Evolutionary conservation across 2,797 vertebrate species (phyloP).

Genomic region (Kryptopterus vitreolus): DNA sequence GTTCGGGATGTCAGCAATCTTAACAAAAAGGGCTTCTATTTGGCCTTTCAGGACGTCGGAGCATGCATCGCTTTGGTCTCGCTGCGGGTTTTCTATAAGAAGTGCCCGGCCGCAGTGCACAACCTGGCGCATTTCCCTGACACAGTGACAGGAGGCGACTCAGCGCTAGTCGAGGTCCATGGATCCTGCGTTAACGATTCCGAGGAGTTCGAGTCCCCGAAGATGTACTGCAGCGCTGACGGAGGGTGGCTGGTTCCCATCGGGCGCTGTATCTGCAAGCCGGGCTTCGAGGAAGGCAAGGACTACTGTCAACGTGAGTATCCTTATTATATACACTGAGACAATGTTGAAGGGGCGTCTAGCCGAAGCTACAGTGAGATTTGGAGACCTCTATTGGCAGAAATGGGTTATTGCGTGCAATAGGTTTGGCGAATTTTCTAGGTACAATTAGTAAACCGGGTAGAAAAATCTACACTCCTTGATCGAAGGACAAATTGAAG

Average conservation of each 20-base stretch:
- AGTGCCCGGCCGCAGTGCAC: constrained; percentile 78
- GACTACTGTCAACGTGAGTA: constrained; percentile 81
- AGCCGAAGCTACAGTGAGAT: neutral
- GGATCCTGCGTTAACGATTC: constrained; percentile 80
- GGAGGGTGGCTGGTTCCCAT: constrained; percentile 85
- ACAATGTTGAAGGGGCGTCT: neutral
- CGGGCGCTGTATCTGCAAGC: constrained; percentile 81
- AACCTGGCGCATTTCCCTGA: constrained; percentile 83
- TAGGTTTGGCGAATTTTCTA: neutral
- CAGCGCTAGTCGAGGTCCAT: constrained; percentile 80
- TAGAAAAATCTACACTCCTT: neutral
- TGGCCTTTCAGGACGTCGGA: constrained; percentile 83
- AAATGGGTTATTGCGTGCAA: neutral
- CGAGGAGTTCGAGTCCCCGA: constrained; percentile 80
- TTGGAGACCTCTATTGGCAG: neutral
- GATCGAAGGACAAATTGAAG: neutral
- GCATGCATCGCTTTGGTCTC: constrained; percentile 85
- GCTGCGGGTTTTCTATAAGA: constrained; percentile 83
- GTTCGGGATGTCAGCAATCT: constrained; percentile 82
- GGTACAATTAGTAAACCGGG: neutral
- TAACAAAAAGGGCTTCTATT: constrained; percentile 81
- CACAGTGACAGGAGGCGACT: constrained; percentile 83
- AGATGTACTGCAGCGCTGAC: constrained; percentile 85
- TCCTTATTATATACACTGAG: neutral
- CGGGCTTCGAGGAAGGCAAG: constrained; percentile 81